Percentiles rank a stretch among this genome's conserved stretches.
phyloP scores from a whole-genome alignment of 2,888 invertebrate genomes.

The Orgyia antiqua region DNA sequence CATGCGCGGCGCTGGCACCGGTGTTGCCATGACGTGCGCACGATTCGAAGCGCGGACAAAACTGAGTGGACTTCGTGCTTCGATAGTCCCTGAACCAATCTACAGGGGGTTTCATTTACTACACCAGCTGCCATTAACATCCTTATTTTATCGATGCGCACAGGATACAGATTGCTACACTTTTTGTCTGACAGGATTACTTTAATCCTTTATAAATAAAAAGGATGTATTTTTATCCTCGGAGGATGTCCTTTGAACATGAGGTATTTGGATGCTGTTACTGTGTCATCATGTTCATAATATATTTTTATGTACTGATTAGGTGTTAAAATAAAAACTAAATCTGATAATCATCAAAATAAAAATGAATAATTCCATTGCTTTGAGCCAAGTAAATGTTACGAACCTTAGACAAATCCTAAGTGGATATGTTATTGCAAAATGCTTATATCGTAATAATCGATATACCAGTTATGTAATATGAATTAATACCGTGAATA shows the following conservation, averaged over 20 bases:
- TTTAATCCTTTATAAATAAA: slow-evolving; percentile 1
- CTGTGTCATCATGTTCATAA: slow-evolving; percentile 1
- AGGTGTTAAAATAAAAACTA: too few species aligned
- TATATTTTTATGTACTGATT: too few species aligned
- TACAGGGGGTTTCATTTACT: slow-evolving; percentile 20
- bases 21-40: slow-evolving; percentile 48
- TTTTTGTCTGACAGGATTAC: slow-evolving; percentile 9
- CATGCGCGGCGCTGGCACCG: slow-evolving; percentile 60
- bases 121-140: slow-evolving; percentile 23
- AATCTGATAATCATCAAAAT: too few species aligned
- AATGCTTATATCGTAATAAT: too few species aligned
- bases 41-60: slow-evolving; percentile 29
- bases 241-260: slow-evolving; percentile 9
- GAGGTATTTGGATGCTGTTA: slow-evolving; percentile 3
- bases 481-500: too few species aligned
- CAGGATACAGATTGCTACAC: slow-evolving; percentile 8
- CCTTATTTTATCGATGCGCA: slow-evolving; percentile 19
- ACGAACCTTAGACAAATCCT: too few species aligned
- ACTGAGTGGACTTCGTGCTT: slow-evolving; percentile 15
- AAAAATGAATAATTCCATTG: too few species aligned
- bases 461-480: too few species aligned
- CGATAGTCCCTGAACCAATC: slow-evolving; percentile 7
- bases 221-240: slow-evolving; percentile 6
- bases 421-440: too few species aligned
- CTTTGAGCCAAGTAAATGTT: too few species aligned